phyloP scores from a whole-genome alignment of 2,888 invertebrate genomes.

The Escarpia spicata region DNA sequence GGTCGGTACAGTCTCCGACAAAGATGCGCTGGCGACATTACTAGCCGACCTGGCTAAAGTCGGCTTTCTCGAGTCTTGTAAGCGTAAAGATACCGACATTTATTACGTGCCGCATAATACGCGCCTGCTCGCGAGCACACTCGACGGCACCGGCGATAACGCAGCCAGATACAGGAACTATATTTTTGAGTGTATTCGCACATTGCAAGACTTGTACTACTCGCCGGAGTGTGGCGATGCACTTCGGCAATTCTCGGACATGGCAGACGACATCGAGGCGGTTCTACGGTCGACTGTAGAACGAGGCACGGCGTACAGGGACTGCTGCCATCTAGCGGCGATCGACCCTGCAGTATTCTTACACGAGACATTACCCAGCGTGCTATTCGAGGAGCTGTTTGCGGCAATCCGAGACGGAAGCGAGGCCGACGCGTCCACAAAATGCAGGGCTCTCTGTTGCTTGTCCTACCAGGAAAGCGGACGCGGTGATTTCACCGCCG shows the following conservation, averaged over 20 bases:
- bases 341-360: constrained; percentile 14
- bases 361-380: background rate
- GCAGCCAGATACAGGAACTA: background rate
- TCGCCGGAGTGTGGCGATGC: background rate
- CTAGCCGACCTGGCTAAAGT: background rate
- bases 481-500: constrained; percentile 22
- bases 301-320: background rate
- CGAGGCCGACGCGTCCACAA: background rate
- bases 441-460: constrained; percentile 32
- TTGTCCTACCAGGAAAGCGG: constrained; percentile 31
- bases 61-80: background rate
- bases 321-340: background rate
- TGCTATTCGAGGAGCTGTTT: background rate
- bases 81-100: background rate
- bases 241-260: background rate
- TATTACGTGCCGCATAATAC: background rate
- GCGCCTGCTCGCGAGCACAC: background rate
- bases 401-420: background rate
- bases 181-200: background rate
- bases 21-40: background rate
- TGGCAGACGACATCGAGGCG: background rate
- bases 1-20: background rate
- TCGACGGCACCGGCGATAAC: background rate
- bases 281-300: background rate
- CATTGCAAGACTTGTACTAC: background rate